Evolutionary conservation across 2,113 vertebrate species (phyloP).

Genomic region (Nothoprocta perdicaria): DNA sequence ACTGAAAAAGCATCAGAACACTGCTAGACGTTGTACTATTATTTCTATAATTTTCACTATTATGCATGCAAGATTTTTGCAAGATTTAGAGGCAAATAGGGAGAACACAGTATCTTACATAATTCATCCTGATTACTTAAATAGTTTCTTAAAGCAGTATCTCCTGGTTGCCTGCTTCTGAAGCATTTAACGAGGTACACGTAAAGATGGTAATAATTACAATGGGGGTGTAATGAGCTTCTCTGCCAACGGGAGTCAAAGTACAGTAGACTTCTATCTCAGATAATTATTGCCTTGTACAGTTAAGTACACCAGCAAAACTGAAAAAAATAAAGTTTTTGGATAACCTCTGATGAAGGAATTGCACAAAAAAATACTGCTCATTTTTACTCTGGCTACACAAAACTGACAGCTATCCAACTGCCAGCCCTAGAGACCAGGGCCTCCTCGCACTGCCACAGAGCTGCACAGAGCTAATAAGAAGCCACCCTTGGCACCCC

Average conservation of each 20-base stretch:
- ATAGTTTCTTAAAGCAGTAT: conserved; percentile 58
- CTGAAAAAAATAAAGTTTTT: not conserved
- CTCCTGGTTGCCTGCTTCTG: conserved; percentile 38
- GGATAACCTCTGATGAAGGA: not conserved
- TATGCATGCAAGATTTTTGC: not conserved
- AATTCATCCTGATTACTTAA: conserved; percentile 48
- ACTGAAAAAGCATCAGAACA: not conserved
- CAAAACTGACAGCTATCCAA: not conserved
- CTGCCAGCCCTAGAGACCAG: not conserved
- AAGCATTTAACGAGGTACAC: conserved; percentile 38
- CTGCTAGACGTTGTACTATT: not conserved
- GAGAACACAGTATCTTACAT: conserved; percentile 41
- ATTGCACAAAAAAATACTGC: not conserved
- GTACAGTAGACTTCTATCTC: conserved; percentile 49
- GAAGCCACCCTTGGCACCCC: not conserved
- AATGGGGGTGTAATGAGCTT: conserved; percentile 59
- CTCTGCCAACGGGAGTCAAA: conserved; percentile 42
- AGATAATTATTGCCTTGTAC: conserved; percentile 36
- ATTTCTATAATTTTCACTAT: conserved; percentile 8
- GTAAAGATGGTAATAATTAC: conserved; percentile 50
- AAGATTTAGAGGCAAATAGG: conserved; percentile 7
- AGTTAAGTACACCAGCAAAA: not conserved
- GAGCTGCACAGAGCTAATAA: not conserved
- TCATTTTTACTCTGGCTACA: not conserved
- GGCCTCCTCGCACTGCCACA: not conserved